phyloP scores from a whole-genome alignment of 2,113 vertebrate species.

The Gymnorhina tibicen region DNA sequence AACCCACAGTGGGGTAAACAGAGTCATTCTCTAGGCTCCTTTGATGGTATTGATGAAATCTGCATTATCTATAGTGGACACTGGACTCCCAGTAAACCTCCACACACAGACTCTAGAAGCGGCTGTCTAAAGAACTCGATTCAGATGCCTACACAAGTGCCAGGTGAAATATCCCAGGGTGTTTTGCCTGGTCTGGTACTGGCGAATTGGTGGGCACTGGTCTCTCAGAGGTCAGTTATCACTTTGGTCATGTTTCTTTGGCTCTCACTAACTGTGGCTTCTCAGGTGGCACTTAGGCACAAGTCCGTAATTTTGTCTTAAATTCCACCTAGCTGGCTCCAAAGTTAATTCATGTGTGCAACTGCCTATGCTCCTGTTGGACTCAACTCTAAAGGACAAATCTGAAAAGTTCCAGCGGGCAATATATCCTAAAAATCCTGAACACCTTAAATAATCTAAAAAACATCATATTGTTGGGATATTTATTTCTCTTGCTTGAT shows the following conservation, averaged over 20 bases:
- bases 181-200: not conserved
- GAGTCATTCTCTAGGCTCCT: not conserved
- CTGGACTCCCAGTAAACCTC: not conserved
- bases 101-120: not conserved
- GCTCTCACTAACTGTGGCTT: not conserved
- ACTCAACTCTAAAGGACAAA: not conserved
- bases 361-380: not conserved
- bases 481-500: not conserved
- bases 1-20: not conserved
- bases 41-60: not conserved
- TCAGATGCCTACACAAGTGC: not conserved
- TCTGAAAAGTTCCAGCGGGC: not conserved
- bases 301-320: not conserved
- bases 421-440: not conserved
- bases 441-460: not conserved
- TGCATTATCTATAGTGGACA: rapidly evolving
- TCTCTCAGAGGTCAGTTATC: not conserved
- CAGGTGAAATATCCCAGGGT: not conserved
- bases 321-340: not conserved
- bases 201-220: not conserved
- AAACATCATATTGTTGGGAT: rapidly evolving
- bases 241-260: not conserved
- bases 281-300: not conserved
- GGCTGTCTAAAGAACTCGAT: not conserved
- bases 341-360: not conserved